A percentile compares a stretch with the other conserved stretches of the same genome.
Evolutionary conservation across 2,888 invertebrate genomes (phyloP).

Genomic region (Caenorhabditis uteleia): DNA sequence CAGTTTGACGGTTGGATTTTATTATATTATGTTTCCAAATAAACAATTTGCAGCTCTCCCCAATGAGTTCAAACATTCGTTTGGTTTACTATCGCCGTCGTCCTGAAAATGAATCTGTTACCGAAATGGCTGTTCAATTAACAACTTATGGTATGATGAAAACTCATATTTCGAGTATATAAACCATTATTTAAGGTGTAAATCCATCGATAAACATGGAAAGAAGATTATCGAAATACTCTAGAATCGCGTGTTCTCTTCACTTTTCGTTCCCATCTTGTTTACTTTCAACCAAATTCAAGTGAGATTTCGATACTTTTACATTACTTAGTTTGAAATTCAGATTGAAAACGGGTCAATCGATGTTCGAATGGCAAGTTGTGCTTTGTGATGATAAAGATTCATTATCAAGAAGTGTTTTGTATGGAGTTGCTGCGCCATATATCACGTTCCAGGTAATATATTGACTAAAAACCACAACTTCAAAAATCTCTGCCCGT

Average conservation of each 20-base stretch:
- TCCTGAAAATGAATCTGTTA: slow-evolving; percentile 51
- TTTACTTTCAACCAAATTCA: slow-evolving; percentile 58
- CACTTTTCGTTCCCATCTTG: slow-evolving; percentile 61
- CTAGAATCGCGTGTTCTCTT: slow-evolving; percentile 55
- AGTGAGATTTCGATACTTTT: slow-evolving; percentile 36
- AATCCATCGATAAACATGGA: slow-evolving; percentile 61
- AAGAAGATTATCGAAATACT: slow-evolving; percentile 56
- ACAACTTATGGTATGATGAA: slow-evolving; percentile 36
- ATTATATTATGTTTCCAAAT: not conserved
- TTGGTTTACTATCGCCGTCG: slow-evolving; percentile 56
- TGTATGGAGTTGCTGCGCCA: slow-evolving; percentile 65
- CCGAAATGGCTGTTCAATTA: slow-evolving; percentile 45
- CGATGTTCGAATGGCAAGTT: slow-evolving; percentile 62
- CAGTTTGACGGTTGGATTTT: slow-evolving; percentile 56
- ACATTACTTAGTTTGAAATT: not conserved
- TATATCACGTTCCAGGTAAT: slow-evolving; percentile 41
- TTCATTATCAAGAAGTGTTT: slow-evolving; percentile 51
- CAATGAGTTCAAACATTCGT: slow-evolving; percentile 58
- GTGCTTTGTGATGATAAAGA: slow-evolving; percentile 67
- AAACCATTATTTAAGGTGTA: slow-evolving; percentile 33
- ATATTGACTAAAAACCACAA: no score
- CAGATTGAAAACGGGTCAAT: slow-evolving; percentile 59
- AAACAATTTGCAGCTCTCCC: slow-evolving; percentile 50
- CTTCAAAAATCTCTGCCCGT: not conserved
- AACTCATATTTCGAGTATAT: not conserved